phyloP scores from a whole-genome alignment of 2,797 vertebrate genomes.

The Schizopygopsis pylzovi region DNA sequence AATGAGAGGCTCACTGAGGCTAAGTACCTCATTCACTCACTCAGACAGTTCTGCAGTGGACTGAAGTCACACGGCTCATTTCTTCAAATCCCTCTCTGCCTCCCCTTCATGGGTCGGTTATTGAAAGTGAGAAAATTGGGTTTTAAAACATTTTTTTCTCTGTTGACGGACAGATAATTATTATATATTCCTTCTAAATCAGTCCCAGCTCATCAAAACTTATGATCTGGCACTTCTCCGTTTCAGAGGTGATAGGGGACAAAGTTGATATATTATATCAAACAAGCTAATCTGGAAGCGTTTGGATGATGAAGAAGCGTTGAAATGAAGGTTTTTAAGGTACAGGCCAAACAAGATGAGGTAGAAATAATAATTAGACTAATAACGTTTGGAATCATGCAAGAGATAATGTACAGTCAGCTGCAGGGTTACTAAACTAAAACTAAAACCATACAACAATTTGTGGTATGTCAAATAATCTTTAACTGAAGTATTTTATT shows the following conservation, averaged over 20 bases:
- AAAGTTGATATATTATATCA: slow-evolving; percentile 34
- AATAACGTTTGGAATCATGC: background rate
- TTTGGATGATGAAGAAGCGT: background rate
- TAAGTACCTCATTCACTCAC: slow-evolving; percentile 39
- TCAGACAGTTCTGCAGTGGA: slow-evolving; percentile 27
- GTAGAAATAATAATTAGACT: background rate
- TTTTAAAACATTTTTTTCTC: slow-evolving; percentile 49
- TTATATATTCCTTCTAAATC: slow-evolving; percentile 42
- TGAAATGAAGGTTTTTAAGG: background rate
- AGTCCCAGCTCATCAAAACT: slow-evolving; percentile 43
- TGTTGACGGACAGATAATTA: slow-evolving; percentile 45
- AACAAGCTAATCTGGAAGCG: slow-evolving; percentile 31
- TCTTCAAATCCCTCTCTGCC: slow-evolving; percentile 13
- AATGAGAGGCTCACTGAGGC: slow-evolving; percentile 22
- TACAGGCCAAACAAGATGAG: background rate
- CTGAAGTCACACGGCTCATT: slow-evolving; percentile 42
- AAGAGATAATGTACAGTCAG: slow-evolving; percentile 24
- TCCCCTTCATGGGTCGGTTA: slow-evolving; percentile 42
- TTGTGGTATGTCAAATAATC: background rate
- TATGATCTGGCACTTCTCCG: background rate
- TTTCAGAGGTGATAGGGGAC: slow-evolving; percentile 19
- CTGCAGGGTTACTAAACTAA: background rate
- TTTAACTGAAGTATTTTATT: too few relatives aligned
- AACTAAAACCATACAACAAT: background rate
- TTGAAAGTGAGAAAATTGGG: slow-evolving; percentile 46